These are phyloP conservation scores for Campaea margaritaria DNA, from an alignment of 2,888 invertebrate species.

Conservation along the genomic window DNA sequence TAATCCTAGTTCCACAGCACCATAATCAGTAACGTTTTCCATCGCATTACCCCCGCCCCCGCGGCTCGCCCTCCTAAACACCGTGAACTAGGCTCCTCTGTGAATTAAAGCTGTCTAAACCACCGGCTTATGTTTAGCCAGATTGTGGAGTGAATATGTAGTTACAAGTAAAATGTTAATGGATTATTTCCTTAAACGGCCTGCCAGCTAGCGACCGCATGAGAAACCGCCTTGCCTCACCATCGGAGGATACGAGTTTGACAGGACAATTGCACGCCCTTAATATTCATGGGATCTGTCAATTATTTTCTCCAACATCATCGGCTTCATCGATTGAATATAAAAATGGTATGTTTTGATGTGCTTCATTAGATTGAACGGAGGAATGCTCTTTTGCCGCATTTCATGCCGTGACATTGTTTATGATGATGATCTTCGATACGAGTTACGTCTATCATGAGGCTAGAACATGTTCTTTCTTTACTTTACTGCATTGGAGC, in stretches of 20 bases:
- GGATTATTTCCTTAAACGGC: slow-evolving; percentile 71
- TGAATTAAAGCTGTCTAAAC: slow-evolving; percentile 49
- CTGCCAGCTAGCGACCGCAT: slow-evolving; percentile 53
- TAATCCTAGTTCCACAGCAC: slow-evolving; percentile 15
- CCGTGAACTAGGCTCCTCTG: slow-evolving; percentile 25
- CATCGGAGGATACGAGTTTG: slow-evolving; percentile 55
- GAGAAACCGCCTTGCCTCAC: slow-evolving; percentile 54
- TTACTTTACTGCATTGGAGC: slow-evolving; percentile 20
- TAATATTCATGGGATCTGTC: slow-evolving; percentile 65
- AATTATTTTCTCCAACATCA: slow-evolving; percentile 54
- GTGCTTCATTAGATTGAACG: slow-evolving; percentile 43
- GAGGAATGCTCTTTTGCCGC: slow-evolving; percentile 20
- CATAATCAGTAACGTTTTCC: slow-evolving; percentile 32
- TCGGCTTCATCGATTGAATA: slow-evolving; percentile 44
- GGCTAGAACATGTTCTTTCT: slow-evolving; percentile 14
- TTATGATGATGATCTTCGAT: slow-evolving; percentile 28
- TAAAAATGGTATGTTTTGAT: slow-evolving; percentile 45
- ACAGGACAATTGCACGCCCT: slow-evolving; percentile 65
- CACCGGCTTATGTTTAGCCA: slow-evolving; percentile 56
- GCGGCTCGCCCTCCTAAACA: slow-evolving; percentile 36
- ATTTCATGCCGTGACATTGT: slow-evolving; percentile 25
- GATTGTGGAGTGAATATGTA: slow-evolving; percentile 59
- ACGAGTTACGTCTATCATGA: slow-evolving; percentile 11
- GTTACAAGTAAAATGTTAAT: slow-evolving; percentile 72
- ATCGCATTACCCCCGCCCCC: slow-evolving; percentile 27